Evolutionary conservation across 1,140 invertebrate species (phyloP).

Genomic region (Diorhabda elongata): DNA sequence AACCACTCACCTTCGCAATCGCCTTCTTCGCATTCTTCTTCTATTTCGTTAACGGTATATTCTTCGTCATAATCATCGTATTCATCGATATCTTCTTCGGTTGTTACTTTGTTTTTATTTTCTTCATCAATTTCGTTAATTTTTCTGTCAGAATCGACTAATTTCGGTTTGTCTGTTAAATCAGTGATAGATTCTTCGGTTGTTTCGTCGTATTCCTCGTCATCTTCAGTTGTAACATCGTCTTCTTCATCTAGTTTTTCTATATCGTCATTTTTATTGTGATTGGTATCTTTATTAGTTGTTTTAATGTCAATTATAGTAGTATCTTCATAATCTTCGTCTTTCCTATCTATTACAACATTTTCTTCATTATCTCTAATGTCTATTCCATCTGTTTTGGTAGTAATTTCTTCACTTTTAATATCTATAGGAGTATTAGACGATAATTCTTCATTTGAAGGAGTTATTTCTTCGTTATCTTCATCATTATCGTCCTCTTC

Average conservation of each 20-base stretch:
- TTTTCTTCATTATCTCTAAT: constrained; percentile 22
- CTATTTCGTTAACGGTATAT: background rate
- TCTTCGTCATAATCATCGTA: constrained; percentile 30
- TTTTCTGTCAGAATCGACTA: constrained; percentile 12
- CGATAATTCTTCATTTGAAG: background rate
- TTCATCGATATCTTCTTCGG: constrained; percentile 29
- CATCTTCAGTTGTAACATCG: constrained; percentile 3
- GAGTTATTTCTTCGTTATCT: constrained; percentile 15
- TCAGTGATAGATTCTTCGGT: no score
- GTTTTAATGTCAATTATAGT: background rate
- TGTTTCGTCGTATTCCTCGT: no score
- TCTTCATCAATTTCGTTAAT: constrained; percentile 12
- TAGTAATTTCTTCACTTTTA: constrained; percentile 4
- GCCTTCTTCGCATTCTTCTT: constrained; percentile 22
- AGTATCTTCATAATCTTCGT: constrained; percentile 12
- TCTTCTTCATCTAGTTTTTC: background rate
- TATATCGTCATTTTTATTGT: constrained; percentile 3
- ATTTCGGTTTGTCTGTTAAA: background rate
- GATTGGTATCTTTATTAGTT: background rate
- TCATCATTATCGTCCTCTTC: constrained; percentile 3
- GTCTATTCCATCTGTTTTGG: constrained; percentile 14
- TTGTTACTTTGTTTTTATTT: constrained; percentile 7
- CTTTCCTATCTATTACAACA: background rate
- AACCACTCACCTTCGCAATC: background rate
- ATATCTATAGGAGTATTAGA: background rate